phyloP scores from a whole-genome alignment of 2,797 vertebrate species.

The Remorina albescens region DNA sequence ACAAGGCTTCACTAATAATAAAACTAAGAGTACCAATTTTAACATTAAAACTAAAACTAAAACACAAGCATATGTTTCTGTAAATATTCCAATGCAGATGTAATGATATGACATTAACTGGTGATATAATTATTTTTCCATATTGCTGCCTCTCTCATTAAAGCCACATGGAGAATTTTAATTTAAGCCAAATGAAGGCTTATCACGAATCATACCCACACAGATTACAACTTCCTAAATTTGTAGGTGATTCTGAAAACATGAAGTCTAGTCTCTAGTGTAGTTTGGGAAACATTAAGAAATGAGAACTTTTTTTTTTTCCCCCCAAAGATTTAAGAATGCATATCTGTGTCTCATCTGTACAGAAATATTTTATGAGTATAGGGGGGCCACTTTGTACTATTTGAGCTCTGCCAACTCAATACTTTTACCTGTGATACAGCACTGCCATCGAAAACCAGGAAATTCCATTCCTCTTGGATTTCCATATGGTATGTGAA shows the following conservation, averaged over 20 bases:
- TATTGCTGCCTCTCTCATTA: conserved; percentile 5
- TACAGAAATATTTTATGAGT: conserved; percentile 20
- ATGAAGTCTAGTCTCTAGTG: not conserved
- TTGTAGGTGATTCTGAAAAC: not conserved
- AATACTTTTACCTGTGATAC: conserved; percentile 50
- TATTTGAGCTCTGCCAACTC: conserved; percentile 15
- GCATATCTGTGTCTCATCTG: not conserved
- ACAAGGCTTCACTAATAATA: not conserved
- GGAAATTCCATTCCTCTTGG: conserved; percentile 59
- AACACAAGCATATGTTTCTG: too few species aligned
- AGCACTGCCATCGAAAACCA: conserved; percentile 21
- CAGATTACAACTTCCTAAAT: not conserved
- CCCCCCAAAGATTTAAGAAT: not conserved
- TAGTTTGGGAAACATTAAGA: not conserved
- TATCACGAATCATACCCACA: conserved; percentile 4
- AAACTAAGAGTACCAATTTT: not conserved
- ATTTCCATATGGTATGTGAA: conserved; percentile 42
- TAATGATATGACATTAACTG: not conserved
- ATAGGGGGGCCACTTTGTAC: conserved; percentile 4
- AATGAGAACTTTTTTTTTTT: not conserved
- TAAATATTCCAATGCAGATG: not conserved
- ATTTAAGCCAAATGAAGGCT: conserved; percentile 22
- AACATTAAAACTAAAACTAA: not conserved
- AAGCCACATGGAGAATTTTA: conserved; percentile 22
- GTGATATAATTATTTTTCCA: not conserved